Evolutionary conservation across 2,888 invertebrate genomes (phyloP).

Genomic region (Axea sp.): DNA sequence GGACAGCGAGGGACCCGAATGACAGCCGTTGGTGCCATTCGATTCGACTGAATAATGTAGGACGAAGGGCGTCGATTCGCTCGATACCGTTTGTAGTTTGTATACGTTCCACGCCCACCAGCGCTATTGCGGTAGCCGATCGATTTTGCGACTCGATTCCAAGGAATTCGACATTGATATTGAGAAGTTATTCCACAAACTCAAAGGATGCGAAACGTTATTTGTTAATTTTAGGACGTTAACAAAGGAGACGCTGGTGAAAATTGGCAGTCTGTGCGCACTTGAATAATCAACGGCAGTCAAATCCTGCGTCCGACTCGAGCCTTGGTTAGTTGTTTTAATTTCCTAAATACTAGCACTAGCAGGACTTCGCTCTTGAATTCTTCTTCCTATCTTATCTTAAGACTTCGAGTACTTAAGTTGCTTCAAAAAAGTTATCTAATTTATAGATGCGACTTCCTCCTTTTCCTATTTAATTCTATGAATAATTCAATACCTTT

Average conservation of each 20-base stretch:
- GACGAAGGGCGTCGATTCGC: constrained; percentile 71
- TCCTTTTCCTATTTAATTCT: no score
- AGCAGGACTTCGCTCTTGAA: no score
- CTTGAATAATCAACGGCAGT: constrained; percentile 33
- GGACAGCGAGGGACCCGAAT: constrained; percentile 65
- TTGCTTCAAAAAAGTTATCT: no score
- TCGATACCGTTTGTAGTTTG: constrained; percentile 64
- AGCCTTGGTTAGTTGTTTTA: no score
- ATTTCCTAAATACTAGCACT: no score
- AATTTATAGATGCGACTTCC: no score
- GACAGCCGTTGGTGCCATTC: constrained; percentile 67
- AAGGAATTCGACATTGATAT: constrained; percentile 53
- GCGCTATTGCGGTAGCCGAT: constrained; percentile 40
- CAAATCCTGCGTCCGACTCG: constrained; percentile 4
- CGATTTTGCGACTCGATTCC: constrained; percentile 56
- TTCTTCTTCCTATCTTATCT: no score
- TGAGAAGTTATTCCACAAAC: constrained; percentile 44
- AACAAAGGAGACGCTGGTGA: neutral
- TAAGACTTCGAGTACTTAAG: no score
- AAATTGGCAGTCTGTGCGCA: neutral
- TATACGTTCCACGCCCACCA: constrained; percentile 53
- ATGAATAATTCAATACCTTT: no score
- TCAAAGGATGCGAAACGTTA: constrained; percentile 2
- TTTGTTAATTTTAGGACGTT: constrained; percentile 37
- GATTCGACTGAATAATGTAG: constrained; percentile 73